Evolutionary conservation across 2,113 vertebrate genomes (phyloP).

Genomic region (Brachyistius frenatus): DNA sequence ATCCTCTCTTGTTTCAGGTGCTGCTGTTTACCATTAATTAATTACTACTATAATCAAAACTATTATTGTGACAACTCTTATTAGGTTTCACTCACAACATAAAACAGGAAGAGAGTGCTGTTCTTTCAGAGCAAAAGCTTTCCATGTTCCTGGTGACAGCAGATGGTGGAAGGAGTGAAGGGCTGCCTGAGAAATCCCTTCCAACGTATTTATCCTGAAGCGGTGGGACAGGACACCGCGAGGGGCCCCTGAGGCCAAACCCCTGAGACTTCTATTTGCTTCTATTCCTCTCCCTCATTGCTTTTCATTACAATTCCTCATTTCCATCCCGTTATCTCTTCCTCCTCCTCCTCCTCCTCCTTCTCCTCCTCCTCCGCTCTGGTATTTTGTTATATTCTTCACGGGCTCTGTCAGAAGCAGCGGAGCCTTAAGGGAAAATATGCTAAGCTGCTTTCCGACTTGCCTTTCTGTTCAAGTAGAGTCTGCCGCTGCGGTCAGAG

Average conservation of each 20-base stretch:
- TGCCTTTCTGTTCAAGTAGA: slow-evolving; percentile 26
- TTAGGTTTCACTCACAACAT: not conserved
- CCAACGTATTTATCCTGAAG: slow-evolving; percentile 47
- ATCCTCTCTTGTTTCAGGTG: not conserved
- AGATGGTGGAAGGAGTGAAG: slow-evolving; percentile 43
- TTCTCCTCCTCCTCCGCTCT: slow-evolving; percentile 35
- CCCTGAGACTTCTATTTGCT: slow-evolving; percentile 38
- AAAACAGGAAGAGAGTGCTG: no score
- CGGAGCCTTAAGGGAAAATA: slow-evolving; percentile 50
- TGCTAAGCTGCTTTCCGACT: slow-evolving; percentile 64
- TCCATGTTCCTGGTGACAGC: slow-evolving; percentile 3
- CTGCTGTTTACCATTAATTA: slow-evolving; percentile 3
- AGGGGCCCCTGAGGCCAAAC: slow-evolving; percentile 24
- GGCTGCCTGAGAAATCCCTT: slow-evolving; percentile 30
- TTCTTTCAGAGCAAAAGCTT: slow-evolving; percentile 7
- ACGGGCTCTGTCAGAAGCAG: slow-evolving; percentile 36
- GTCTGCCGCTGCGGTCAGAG: slow-evolving; percentile 12
- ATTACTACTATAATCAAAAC: slow-evolving; percentile 1
- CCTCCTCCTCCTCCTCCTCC: slow-evolving; percentile 21
- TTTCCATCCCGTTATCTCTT: slow-evolving; percentile 45
- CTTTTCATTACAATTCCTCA: slow-evolving; percentile 52
- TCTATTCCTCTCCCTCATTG: slow-evolving; percentile 17
- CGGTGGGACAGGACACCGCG: slow-evolving; percentile 27
- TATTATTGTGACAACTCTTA: not conserved
- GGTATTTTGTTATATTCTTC: slow-evolving; percentile 42